Evolutionary conservation across 2,888 invertebrate genomes (phyloP), one percentile per base, ranked within the genome.

Genomic region (Euclidia mi): DNA sequence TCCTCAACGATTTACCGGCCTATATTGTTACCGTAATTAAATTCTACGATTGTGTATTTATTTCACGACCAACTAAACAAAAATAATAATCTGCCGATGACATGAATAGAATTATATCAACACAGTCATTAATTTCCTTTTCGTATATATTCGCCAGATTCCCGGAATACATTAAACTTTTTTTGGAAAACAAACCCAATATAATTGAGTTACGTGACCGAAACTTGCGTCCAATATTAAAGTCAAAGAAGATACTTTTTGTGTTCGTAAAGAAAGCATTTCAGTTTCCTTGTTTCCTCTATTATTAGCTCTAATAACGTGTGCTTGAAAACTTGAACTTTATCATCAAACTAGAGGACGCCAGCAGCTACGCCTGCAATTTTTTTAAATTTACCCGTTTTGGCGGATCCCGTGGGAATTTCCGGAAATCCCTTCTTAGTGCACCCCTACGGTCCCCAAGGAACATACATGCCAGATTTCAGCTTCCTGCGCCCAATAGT

Each of bases 151-250:
- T 38, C 10, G 2, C n/a, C 12, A 18, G 15, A 40, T 46, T 46
- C 7, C 49, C 29, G 25, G 18, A 52, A 56, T 32, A 56, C 15
- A 49, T 44, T 56, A 4, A 56, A 48, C 49, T 7, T 46, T 50
- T 18, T 46, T 4, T 10, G 12, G 29, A 48, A 42, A 28, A 56
- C 38, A 42, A 56, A 34, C 14, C 14, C 10, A 28, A 53, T 20
- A 20, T 53, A 50, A 68, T 60, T 53, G 43, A 60, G 32, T 65
- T 53, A 48, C 45, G 52, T 53, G 48, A 56, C 28, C 18, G 14
- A 56, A 60, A 48, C 4, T 52, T 47, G 43, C 17, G 29, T 56
- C 18, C 41, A 32, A 56, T 31, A 49, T 37, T 25, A 28, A 67
- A 29, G 15, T 35, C 20, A 32, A 50, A 37, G 25, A 35, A 53